Conservation (phyloP, 2,797 vertebrate species). For the Dromococcyx pavoninus region DNA sequence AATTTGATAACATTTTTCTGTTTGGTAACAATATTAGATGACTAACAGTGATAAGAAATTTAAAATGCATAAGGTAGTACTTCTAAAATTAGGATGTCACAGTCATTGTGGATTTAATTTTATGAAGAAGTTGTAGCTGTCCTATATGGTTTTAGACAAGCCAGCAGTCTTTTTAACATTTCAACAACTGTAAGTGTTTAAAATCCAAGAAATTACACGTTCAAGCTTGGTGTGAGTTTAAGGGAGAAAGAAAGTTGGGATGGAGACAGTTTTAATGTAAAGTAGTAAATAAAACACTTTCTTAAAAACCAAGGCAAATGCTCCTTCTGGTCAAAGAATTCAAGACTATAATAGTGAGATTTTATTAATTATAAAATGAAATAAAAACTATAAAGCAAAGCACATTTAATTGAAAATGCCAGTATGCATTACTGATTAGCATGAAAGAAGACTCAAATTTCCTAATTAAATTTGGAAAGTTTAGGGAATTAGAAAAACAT, state of each 20-base stretch:
- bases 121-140: not conserved
- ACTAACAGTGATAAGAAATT: not conserved
- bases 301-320: not conserved
- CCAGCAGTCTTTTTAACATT: not conserved
- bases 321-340: not conserved
- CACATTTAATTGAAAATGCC: not conserved
- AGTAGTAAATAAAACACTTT: not conserved
- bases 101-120: not conserved
- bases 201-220: not conserved
- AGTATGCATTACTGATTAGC: not conserved
- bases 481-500: not conserved
- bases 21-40: not conserved
- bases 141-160: not conserved
- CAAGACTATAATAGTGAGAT: not conserved
- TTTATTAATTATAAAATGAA: not conserved
- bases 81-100: not conserved
- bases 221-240: not conserved
- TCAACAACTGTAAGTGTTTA: not conserved
- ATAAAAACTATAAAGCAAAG: not conserved
- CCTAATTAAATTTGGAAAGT: not conserved
- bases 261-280: not conserved
- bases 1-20: not conserved
- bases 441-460: not conserved
- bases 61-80: not conserved
- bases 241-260: not conserved